Conservation (phyloP, 2,797 vertebrate species). For the Melopsittacus undulatus region DNA sequence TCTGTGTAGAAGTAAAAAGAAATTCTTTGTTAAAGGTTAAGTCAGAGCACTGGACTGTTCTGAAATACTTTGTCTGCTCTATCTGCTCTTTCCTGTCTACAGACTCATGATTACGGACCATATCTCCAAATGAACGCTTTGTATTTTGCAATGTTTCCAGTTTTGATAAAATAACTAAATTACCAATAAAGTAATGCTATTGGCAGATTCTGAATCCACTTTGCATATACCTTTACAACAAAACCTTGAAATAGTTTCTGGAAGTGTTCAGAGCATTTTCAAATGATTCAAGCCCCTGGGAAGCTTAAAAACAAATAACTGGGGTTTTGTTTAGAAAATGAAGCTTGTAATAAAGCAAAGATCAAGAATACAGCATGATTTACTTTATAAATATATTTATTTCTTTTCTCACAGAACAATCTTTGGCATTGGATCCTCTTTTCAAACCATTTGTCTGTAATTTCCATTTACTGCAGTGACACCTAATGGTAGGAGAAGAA, state of each 20-base stretch:
- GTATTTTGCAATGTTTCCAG: neutral
- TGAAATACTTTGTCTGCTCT: neutral
- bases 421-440: constrained; percentile 24
- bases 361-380: neutral
- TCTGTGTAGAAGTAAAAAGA: neutral
- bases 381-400: constrained; percentile 1
- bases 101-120: fast-evolving
- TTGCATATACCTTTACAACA: neutral
- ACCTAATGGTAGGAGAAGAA: constrained; percentile 66
- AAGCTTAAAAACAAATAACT: neutral
- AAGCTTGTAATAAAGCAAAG: neutral
- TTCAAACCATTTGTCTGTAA: constrained; percentile 50
- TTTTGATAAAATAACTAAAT: neutral
- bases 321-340: neutral
- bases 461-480: constrained; percentile 73
- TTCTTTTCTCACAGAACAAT: neutral
- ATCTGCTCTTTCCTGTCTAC: neutral
- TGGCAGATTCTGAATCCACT: neutral
- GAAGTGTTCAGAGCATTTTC: neutral
- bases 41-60: neutral
- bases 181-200: neutral
- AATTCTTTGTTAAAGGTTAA: neutral
- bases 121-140: neutral
- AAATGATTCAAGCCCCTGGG: neutral
- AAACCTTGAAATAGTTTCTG: neutral